Base-by-base conservation (phyloP, 2,797 vertebrate genomes). In the Hippocampus kuda region DNA sequence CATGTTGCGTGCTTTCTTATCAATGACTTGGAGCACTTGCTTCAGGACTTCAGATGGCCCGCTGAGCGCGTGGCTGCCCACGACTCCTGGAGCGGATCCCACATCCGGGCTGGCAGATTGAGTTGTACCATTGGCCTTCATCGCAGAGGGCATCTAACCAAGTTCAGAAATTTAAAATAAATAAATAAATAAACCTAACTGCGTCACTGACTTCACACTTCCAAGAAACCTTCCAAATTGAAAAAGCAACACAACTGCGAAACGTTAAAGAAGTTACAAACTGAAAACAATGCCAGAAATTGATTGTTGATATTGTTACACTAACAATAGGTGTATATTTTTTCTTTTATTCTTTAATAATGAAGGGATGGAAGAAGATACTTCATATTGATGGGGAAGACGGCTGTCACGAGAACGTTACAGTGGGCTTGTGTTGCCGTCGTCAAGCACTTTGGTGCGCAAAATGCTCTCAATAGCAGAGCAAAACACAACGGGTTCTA, bases 1-100 rank as follows among this genome's bases (percentile, higher is more conserved):
- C 88, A 98, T 92, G 85, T 97, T 98, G 72, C 96, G 92, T 60
- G 93, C 92, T 83, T 98, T 98, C 90, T 98, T 98, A 78, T 98
- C 96, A 49, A 98, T 93, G 74, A 98, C 91, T 61, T 90, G 90
- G 73, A 98, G 85, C 73, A 98, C 95, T 88, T 98, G 96, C 87
- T 97, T 97, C 91, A 97, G 89, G 68, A 95, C 94, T 84, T 98
- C 95, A 3, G 94, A 94, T 83, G 90, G 91, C 70, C 84, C 88
- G 70, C 80, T 70, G 16, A 84, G 73, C 75, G 79, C 68, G 75
- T 84, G 80, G 79, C 76, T 86, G 79, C 85, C 87, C 86, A 86
- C 63, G 76, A 80, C 86, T 75, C 87, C 88, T 78, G 90, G 90
- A 90, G 88, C 92, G 84, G 93, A 91, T 76, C 90, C 91, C 88